phyloP scores from a whole-genome alignment of 2,113 vertebrate genomes.

The Nannospalax galili region DNA sequence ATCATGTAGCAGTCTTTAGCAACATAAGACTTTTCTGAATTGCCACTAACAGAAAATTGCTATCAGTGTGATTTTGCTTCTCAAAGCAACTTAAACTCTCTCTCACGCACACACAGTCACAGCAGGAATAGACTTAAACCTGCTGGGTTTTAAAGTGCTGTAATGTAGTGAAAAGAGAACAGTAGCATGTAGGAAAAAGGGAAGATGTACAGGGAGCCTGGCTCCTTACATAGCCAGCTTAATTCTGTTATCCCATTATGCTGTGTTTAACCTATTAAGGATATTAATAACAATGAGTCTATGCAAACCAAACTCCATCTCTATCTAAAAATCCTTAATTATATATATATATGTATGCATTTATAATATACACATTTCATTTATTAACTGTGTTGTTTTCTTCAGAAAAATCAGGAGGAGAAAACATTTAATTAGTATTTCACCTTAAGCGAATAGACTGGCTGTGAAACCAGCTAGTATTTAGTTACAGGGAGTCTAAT shows the following conservation, averaged over 20 bases:
- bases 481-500: constrained; percentile 69
- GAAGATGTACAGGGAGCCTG: neutral
- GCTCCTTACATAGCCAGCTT: neutral
- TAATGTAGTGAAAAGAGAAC: neutral
- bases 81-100: neutral
- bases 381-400: constrained; percentile 45
- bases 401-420: constrained; percentile 45
- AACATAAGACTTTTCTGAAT: constrained; percentile 26
- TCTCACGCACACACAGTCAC: neutral
- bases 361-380: neutral
- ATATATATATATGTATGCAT: neutral
- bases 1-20: neutral
- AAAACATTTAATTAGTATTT: constrained; percentile 68
- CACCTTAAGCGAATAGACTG: constrained; percentile 59
- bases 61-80: neutral
- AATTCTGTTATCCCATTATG: neutral
- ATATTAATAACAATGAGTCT: neutral
- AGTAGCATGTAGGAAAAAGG: neutral
- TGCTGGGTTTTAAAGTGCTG: neutral
- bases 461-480: constrained; percentile 63
- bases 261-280: neutral
- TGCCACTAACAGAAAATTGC: constrained; percentile 47
- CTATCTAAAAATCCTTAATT: neutral
- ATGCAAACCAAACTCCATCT: neutral
- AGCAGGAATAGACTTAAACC: neutral